phyloP scores from a whole-genome alignment of 2,797 vertebrate species.

The Typhlichthys eigenmanni region DNA sequence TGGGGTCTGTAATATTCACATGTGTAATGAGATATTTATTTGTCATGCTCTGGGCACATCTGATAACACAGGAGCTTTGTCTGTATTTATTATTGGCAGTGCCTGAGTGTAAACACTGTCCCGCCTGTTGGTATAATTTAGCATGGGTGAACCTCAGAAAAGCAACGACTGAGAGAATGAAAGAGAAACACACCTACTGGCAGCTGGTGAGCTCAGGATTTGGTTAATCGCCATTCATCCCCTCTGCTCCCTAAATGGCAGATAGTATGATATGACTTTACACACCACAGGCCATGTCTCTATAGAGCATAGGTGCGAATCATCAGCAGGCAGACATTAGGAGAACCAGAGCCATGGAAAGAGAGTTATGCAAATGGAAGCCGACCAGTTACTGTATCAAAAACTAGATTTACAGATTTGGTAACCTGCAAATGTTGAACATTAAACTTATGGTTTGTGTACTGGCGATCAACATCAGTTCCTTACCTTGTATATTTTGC shows the following conservation, averaged over 20 bases:
- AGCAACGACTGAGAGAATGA: not conserved
- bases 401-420: no score
- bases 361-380: no score
- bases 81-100: conserved; percentile 32
- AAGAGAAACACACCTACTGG: conserved; percentile 46
- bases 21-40: conserved; percentile 12
- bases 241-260: conserved; percentile 52
- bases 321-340: no score
- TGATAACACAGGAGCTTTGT: conserved; percentile 27
- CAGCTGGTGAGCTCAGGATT: conserved; percentile 63
- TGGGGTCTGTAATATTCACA: no score
- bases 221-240: conserved; percentile 62
- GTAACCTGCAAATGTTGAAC: no score
- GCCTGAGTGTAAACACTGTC: conserved; percentile 23
- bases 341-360: no score
- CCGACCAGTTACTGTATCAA: no score
- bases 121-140: conserved; percentile 40
- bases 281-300: conserved; percentile 18
- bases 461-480: no score
- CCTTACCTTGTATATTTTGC: no score
- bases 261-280: conserved; percentile 41
- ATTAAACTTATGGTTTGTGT: no score
- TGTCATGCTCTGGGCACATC: conserved; percentile 16
- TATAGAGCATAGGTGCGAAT: not conserved
- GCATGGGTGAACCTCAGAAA: not conserved